Evolutionary conservation across 1,140 invertebrate species (phyloP), one percentile per base, ranked within the genome.

Genomic region (Chlorops oryzae): DNA sequence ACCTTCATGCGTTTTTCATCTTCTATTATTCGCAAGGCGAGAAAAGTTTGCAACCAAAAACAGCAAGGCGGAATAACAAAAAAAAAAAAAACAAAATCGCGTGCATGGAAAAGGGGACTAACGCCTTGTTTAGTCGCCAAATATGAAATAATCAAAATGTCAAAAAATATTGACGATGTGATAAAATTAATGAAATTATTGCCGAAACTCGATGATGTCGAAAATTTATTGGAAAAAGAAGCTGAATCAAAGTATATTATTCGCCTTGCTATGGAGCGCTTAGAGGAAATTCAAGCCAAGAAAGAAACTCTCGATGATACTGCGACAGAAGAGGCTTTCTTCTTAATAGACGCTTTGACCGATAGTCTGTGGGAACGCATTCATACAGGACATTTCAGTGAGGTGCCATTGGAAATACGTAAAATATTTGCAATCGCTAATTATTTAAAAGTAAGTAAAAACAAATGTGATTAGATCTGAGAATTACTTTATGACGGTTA

Each of bases 331-430:
- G 70, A 70, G 59, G 55, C 66, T 18, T 54, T 68, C 42, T 67
- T 72, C 53, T 56, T 72, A 55, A 58, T 79, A 21, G 73, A 80
- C 61, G 77, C 77, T 25, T 75, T 88, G 47, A 72, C 89, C 37
- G 86, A 90, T 70, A 78, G 79, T 61, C 78, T 77, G 55, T 90
- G 88, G 83, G 88, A 93, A 72, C 74, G 80, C 58, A 76, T 93
- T 12, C 90, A 93, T 73, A 85, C 85, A 38, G 90, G 90, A 1
- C 81, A 90, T 60, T 95, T 90, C 86, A 88, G 84, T 75, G 78
- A 84, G 62, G 88, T 93, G 12, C 72, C 78, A 24, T 52, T 78
- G 34, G 70, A 59, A 18, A 70, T 79, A 38, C 75, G 82, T 58
- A 79, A 81, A 64, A 75, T 77, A 39, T 84, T 85, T 62, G 80